phyloP scores from a whole-genome alignment of 30 jellyfish, hydroid and myxozoan species.

The Chironex yamaguchii region DNA sequence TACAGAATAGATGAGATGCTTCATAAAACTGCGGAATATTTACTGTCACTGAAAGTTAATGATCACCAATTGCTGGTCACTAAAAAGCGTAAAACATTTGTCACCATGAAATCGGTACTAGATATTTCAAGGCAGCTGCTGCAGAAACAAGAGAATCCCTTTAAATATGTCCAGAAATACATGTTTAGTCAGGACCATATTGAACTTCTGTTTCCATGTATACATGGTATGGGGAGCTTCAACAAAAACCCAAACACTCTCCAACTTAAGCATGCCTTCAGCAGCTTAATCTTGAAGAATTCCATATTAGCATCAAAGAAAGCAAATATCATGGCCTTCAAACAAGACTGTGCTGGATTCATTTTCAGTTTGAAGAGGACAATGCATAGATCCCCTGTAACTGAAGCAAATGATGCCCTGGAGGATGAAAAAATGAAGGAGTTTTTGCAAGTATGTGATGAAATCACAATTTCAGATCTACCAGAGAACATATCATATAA shows the following conservation, averaged over 20 bases:
- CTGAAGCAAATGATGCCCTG: not conserved
- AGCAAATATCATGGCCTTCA: conserved; percentile 26
- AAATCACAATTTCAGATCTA: too few species aligned
- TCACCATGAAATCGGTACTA: conserved; percentile 1
- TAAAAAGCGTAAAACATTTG: conserved; percentile 65
- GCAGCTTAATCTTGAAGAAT: conserved; percentile 25
- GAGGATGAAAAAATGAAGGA: conserved; percentile 1
- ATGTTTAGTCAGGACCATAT: conserved; percentile 2
- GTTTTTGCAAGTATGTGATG: too few species aligned
- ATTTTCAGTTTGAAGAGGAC: conserved; percentile 39
- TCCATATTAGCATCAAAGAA: conserved; percentile 14
- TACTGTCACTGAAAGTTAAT: conserved; percentile 6
- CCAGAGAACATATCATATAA: too few species aligned
- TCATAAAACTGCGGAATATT: not conserved
- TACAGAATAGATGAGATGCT: too few species aligned
- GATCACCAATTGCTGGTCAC: conserved; percentile 9
- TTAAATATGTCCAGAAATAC: conserved; percentile 2
- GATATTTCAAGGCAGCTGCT: conserved; percentile 22
- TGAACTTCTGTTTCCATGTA: conserved; percentile 18
- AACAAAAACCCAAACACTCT: conserved; percentile 24
- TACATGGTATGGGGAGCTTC: conserved; percentile 39
- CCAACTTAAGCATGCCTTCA: conserved; percentile 20
- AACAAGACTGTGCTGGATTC: conserved; percentile 7
- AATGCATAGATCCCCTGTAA: conserved; percentile 26
- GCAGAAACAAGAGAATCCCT: not conserved